A percentile compares a stretch with the other conserved stretches of the same genome.
Conservation (phyloP, 2,797 vertebrate genomes). For the Centropyge bicolor region DNA sequence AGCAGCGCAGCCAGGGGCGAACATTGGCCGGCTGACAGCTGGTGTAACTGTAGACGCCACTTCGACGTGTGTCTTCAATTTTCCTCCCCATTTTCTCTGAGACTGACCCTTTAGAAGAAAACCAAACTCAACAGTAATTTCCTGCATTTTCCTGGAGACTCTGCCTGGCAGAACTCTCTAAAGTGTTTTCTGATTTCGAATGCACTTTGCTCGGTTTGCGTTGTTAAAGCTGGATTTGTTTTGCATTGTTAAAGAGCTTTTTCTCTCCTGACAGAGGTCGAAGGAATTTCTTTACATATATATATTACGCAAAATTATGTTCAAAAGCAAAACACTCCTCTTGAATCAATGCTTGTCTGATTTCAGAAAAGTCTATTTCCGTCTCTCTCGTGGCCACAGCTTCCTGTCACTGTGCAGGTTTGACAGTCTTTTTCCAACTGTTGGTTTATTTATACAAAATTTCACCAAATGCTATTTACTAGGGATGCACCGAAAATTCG, state of each 20-base stretch:
- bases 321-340: not conserved
- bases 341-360: not conserved
- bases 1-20: constrained; percentile 2
- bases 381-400: not conserved
- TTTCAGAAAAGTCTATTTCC: not conserved
- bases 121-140: constrained; percentile 7
- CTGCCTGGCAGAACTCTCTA: not conserved
- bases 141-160: not conserved
- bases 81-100: constrained; percentile 10
- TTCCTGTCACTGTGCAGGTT: not conserved
- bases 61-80: constrained; percentile 51
- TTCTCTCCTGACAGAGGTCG: not conserved
- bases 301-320: not conserved
- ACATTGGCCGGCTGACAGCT: constrained; percentile 25
- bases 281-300: not conserved
- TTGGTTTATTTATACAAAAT: not conserved
- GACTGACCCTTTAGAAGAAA: constrained; percentile 4
- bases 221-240: not conserved
- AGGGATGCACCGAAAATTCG: no score
- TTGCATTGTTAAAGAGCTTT: not conserved
- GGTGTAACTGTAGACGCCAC: constrained; percentile 49
- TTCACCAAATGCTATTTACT: not conserved
- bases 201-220: no score
- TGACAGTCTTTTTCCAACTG: not conserved
- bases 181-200: not conserved